Percentiles rank a stretch among this genome's conserved stretches.
These are phyloP conservation scores for Anolis carolinensis DNA, from an alignment of 2,113 vertebrate species.

Conservation along the genomic window DNA sequence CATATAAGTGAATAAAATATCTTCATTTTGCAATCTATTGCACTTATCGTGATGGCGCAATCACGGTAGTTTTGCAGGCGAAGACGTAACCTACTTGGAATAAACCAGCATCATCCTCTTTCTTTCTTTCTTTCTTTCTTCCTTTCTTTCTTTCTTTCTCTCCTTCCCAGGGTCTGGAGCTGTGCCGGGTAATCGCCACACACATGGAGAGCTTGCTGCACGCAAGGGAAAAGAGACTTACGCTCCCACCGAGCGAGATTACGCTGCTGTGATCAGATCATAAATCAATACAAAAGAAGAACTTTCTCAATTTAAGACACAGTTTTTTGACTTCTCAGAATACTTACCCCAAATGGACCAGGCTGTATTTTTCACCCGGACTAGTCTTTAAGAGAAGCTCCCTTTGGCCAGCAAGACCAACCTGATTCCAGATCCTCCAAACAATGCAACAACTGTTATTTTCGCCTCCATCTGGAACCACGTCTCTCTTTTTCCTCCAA, in stretches of 20 bases:
- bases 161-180: conserved; percentile 85
- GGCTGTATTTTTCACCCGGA: not conserved
- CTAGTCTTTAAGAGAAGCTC: not conserved
- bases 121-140: not conserved
- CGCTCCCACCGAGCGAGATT: conserved; percentile 95
- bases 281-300: too few relatives aligned
- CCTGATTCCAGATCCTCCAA: not conserved
- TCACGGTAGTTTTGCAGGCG: not conserved
- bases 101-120: not conserved
- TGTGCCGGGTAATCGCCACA: conserved; percentile 91
- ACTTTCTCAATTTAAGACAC: too few relatives aligned
- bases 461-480: too few relatives aligned
- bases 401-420: not conserved
- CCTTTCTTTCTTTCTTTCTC: not conserved
- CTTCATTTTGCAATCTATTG: too few relatives aligned
- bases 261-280: conserved; percentile 83
- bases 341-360: not conserved
- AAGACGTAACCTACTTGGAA: not conserved
- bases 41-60: too few relatives aligned
- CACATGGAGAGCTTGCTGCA: conserved; percentile 92
- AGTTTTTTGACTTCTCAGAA: too few relatives aligned
- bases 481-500: too few relatives aligned
- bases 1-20: too few relatives aligned
- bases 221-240: conserved; percentile 89
- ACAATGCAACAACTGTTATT: too few relatives aligned